These are phyloP conservation scores for Beris morrisii DNA, from an alignment of 2,888 invertebrate genomes.

Conservation along the genomic window DNA sequence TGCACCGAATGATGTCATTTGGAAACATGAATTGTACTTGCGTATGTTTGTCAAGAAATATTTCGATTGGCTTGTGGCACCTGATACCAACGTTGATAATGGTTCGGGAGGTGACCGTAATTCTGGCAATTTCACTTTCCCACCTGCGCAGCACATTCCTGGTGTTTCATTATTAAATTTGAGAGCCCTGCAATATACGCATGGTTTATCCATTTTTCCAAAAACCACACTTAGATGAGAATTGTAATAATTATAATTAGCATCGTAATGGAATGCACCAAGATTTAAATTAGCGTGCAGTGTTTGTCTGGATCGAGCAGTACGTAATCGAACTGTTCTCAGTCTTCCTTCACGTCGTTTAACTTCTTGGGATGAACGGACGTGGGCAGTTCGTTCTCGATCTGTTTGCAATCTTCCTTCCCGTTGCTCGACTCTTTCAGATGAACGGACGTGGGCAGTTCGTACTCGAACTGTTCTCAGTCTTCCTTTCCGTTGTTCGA, in stretches of 20 bases:
- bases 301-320: slow-evolving; percentile 26
- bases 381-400: too few species aligned
- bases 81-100: slow-evolving; percentile 43
- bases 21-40: slow-evolving; percentile 41
- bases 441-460: too few species aligned
- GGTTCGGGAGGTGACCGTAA: slow-evolving; percentile 50
- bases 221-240: slow-evolving; percentile 45
- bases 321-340: slow-evolving; percentile 5
- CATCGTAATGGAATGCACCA: slow-evolving; percentile 44
- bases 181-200: slow-evolving; percentile 48
- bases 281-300: slow-evolving; percentile 30
- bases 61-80: slow-evolving; percentile 40
- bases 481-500: too few species aligned
- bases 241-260: slow-evolving; percentile 45
- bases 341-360: too few species aligned
- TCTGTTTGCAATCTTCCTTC: too few species aligned
- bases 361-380: too few species aligned
- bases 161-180: slow-evolving; percentile 49
- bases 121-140: slow-evolving; percentile 51
- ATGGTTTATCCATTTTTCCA: slow-evolving; percentile 46
- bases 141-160: slow-evolving; percentile 52
- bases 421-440: too few species aligned
- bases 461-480: too few species aligned
- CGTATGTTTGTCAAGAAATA: slow-evolving; percentile 39
- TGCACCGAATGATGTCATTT: slow-evolving; percentile 42